phyloP scores from a whole-genome alignment of 2,113 vertebrate genomes.

The Mobula hypostoma region DNA sequence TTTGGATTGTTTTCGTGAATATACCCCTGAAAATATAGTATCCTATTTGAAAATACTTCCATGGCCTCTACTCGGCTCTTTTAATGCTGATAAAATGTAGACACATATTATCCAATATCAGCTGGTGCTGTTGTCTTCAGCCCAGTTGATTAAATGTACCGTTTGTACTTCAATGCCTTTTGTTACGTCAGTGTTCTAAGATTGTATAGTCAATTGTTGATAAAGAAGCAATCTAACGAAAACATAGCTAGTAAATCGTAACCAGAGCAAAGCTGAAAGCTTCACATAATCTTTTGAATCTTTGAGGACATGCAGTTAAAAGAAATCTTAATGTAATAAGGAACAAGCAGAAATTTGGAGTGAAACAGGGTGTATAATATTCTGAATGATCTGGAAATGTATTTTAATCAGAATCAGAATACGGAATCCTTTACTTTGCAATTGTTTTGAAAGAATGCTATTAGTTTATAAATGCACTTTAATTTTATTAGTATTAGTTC shows the following conservation, averaged over 20 bases:
- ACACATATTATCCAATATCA: not conserved
- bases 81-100: not conserved
- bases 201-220: not conserved
- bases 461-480: slow-evolving; percentile 4
- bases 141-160: not conserved
- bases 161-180: not conserved
- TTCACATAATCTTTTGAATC: not conserved
- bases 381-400: not conserved
- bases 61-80: not conserved
- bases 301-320: not conserved
- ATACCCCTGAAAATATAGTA: not conserved
- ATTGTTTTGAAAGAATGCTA: slow-evolving; percentile 9
- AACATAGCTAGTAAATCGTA: not conserved
- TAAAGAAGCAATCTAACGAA: not conserved
- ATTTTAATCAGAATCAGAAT: not conserved
- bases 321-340: not conserved
- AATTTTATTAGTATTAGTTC: slow-evolving; percentile 19
- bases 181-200: not conserved
- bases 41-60: not conserved
- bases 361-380: slow-evolving; percentile 1
- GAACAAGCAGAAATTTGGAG: no score
- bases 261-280: not conserved
- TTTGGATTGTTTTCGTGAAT: not conserved
- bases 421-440: not conserved
- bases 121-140: slow-evolving; percentile 7